Evolutionary conservation across 1,140 invertebrate genomes (phyloP), one percentile per base, ranked within the genome.

Genomic region (Bombus huntii): DNA sequence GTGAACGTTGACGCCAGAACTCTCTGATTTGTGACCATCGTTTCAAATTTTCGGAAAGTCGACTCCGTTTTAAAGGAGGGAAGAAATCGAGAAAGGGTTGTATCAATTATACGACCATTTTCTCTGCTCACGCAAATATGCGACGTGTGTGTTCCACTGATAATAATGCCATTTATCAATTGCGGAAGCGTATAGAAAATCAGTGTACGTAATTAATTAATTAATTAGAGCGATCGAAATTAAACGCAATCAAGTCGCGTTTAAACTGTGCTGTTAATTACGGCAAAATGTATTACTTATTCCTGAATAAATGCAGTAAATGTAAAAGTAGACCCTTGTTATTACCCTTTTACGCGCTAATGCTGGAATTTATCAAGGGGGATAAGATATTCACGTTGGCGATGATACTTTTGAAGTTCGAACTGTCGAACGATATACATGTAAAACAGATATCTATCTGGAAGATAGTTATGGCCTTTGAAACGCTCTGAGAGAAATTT

Each of bases 401-500:
- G 59, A 62, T n/a, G 12, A n/a, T n/a, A 62, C 12, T 62, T 62
- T 13, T 12, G 59, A 28, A 62, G 10, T 53, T 53, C 47, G 3
- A n/a, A 4, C 28, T 13, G 4, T 62, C 59, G 59, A 62, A 62
- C 28, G 28, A 62, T 62, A n/a, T 62, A 62, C 28, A 62, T n/a
- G 59, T 62, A 62, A n/a, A 62, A 62, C 12, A n/a, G 59, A n/a
- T n/a, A 62, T 62, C 28, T n/a, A 62, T 62, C 59, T 9, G 47
- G 47, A 9, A 9, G 70, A 42, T n/a, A 57, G 39, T 47, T 44
- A 66, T 12, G 31, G 15, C 9, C 57, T 34, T 39, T n/a, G 39
- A n/a, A 76, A 28, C 44, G 59, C 34, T 82, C 15, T 31, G 15
- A 10, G 31, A 65, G 42, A 22, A 77, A 79, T 77, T 80, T 62